phyloP scores from a whole-genome alignment of 1,140 invertebrate genomes.

The Palaemon carinicauda region DNA sequence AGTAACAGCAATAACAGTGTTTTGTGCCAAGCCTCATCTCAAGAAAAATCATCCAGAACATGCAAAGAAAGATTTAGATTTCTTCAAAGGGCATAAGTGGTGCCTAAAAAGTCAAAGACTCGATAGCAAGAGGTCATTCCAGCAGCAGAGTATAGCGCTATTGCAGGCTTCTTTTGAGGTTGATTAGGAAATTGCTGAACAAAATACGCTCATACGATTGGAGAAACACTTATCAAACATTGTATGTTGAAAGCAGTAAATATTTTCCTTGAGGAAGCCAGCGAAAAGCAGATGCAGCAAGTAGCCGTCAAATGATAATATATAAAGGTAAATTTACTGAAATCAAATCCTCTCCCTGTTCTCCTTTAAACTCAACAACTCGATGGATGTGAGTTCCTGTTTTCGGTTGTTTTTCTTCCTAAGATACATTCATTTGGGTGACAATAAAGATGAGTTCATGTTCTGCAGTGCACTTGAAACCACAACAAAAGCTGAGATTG shows the following conservation, averaged over 20 bases:
- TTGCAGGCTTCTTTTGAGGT: slow-evolving; percentile 33
- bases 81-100: slow-evolving; percentile 30
- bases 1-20: slow-evolving; percentile 35
- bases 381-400: slow-evolving; percentile 26
- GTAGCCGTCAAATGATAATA: slow-evolving; percentile 44
- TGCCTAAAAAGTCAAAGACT: slow-evolving; percentile 23
- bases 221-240: slow-evolving; percentile 46
- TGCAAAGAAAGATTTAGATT: too few relatives aligned
- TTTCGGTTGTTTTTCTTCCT: slow-evolving; percentile 26
- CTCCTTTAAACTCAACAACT: slow-evolving; percentile 33
- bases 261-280: slow-evolving; percentile 20
- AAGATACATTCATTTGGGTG: slow-evolving; percentile 44
- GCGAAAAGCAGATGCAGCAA: slow-evolving; percentile 17
- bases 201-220: slow-evolving; percentile 43
- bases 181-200: slow-evolving; percentile 37
- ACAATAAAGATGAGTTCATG: slow-evolving; percentile 18
- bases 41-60: slow-evolving; percentile 37
- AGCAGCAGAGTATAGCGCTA: slow-evolving; percentile 40
- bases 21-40: slow-evolving; percentile 41
- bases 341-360: slow-evolving; percentile 44
- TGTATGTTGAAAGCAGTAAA: slow-evolving; percentile 44
- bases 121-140: slow-evolving; percentile 31
- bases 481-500: slow-evolving; percentile 21
- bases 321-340: slow-evolving; percentile 38
- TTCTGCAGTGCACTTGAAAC: slow-evolving; percentile 28